These are phyloP conservation scores for Tor tambroides DNA, from an alignment of 2,113 vertebrate genomes.

Conservation along the genomic window DNA sequence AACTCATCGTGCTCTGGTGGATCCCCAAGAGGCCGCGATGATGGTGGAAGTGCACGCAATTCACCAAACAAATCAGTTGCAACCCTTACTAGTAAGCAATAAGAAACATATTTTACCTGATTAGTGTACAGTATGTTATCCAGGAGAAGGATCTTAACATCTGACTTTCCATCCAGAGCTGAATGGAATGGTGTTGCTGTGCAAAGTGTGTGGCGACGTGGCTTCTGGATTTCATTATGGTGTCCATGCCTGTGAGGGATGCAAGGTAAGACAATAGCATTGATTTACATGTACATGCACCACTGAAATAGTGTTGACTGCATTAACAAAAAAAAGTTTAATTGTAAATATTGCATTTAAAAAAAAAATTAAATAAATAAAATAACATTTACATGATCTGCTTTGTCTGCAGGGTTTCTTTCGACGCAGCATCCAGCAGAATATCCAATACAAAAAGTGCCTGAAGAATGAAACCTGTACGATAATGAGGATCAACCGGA, in stretches of 20 bases:
- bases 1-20: constrained; percentile 80
- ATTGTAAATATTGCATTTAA: too few relatives aligned
- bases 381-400: background rate
- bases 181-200: constrained; percentile 89
- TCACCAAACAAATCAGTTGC: constrained; percentile 84
- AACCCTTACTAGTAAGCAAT: constrained; percentile 86
- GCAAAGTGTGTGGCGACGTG: constrained; percentile 91
- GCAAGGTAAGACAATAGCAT: constrained; percentile 78
- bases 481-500: constrained; percentile 87
- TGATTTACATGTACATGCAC: background rate
- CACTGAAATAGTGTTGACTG: background rate
- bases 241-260: constrained; percentile 88
- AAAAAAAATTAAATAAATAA: too few relatives aligned
- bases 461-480: constrained; percentile 89
- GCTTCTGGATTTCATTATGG: constrained; percentile 91
- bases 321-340: too few relatives aligned
- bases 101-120: background rate
- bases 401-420: constrained; percentile 82
- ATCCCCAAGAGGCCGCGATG: constrained; percentile 78
- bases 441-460: constrained; percentile 91
- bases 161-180: constrained; percentile 75
- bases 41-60: constrained; percentile 74
- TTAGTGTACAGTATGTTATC: background rate
- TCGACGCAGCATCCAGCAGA: constrained; percentile 90
- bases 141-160: background rate